Evolutionary conservation across 2,113 vertebrate species (phyloP), one percentile per base, ranked within the genome.

Genomic region (Loxodonta africana): DNA sequence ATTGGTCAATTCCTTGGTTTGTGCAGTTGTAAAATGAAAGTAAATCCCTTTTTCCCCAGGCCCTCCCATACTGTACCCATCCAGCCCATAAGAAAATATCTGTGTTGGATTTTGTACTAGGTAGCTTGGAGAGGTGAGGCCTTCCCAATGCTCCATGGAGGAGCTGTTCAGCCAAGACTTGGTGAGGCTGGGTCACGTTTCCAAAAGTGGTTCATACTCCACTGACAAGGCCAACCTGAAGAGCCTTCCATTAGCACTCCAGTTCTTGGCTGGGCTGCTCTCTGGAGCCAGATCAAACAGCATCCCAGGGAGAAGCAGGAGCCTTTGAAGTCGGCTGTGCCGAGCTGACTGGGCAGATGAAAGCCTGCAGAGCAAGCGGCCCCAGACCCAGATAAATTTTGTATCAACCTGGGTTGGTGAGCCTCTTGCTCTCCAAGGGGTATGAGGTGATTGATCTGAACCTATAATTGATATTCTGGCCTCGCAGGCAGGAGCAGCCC

Each of bases 281-380:
- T 96, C 69, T 41, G 20, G 94, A 97, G 92, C 95, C 73, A 78
- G 97, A 98, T 98, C 97, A 98, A 97, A 97, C 95, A 98, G 91
- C 41, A 5, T 92, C 92, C 92, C 73, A 82, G 97, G 93, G 97
- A 98, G 97, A 83, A 94, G 92, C 91, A 67, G 60, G 88, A 89
- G 80, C 94, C 90, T 98, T 96, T 88, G 89, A 98, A 98, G 95
- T 85, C 1, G 5, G 74, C 86, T 97, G 89, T 84, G 95, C 33
- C 20, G 93, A 96, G 95, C 97, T 97, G 95, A 92, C 96, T 46
- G 4, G 88, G 81, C 91, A 82, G 92, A 95, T 96, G 51, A 97
- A 97, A 97, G 97, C 86, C 73, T 63, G 21, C 94, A 86, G 82
- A 96, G 95, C 74, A 71, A 88, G 76, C 74, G 20, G 92, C 80